Base-by-base conservation (phyloP, 2,797 vertebrate species). In the Triplophysa bombifrons region DNA sequence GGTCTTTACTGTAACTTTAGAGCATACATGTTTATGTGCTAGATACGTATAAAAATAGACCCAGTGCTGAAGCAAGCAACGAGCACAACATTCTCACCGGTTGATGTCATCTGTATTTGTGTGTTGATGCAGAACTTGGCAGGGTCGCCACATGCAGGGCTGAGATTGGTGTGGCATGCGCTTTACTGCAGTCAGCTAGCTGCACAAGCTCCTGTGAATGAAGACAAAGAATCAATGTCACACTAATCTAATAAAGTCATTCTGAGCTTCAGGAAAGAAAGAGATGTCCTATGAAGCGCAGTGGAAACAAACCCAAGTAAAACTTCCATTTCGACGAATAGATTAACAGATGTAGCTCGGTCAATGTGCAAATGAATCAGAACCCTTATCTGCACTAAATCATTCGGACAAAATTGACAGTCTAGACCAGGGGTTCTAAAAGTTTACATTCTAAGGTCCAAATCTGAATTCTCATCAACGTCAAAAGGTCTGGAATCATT, bases 81-180 rank as follows among this genome's bases (percentile, higher is more conserved):
- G 16, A 53, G 56, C 20, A 64, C 58, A 64, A 53, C 68, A 78
- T 64, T n/a, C 58, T 71, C 20, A 53, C 14, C 19, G 12, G 63
- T 80, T 66, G 70, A 67, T 67, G 61, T 50, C 58, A 72, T 75
- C 64, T 66, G 73, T 51, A 30, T 56, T 67, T 53, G 46, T 30
- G 60, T 50, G 41, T 41, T 71, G 56, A 74, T 70, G 72, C 73
- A 81, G 72, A 63, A 44, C 48, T 76, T 76, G 79, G 72, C 66
- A 69, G 66, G 20, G 16, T 80, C 51, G 72, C 71, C 68, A 64
- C 25, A 22, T 76, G 51, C 75, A 64, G 58, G 20, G 27, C 63
- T 58, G 38, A 72, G 61, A 60, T 46, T 67, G 51, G 58, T 65
- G 73, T 65, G 68, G 50, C 77, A 67, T 58, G 34, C 53, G 30